phyloP scores from a whole-genome alignment of 2,797 vertebrate genomes.

The Clarias pachynema region DNA sequence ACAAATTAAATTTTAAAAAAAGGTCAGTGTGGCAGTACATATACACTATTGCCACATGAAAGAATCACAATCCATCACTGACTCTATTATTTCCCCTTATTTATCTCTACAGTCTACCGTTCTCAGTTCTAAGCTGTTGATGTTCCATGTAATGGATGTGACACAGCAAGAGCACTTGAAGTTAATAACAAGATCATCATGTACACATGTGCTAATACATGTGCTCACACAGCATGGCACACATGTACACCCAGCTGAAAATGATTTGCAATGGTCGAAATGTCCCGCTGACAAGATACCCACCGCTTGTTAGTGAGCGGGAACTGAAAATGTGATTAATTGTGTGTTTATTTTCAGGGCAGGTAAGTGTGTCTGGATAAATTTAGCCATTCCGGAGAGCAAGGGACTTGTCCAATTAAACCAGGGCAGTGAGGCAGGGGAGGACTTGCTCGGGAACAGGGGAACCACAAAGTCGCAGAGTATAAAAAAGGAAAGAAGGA shows the following conservation, averaged over 20 bases:
- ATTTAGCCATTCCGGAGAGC: constrained; percentile 40
- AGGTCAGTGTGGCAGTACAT: too few species aligned
- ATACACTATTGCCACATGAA: too few species aligned
- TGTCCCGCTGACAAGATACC: constrained; percentile 16
- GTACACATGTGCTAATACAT: not conserved
- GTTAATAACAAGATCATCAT: constrained; percentile 1
- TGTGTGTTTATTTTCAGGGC: constrained; percentile 56
- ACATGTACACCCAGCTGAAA: not conserved
- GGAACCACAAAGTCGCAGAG: constrained; percentile 9
- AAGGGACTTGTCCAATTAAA: constrained; percentile 47
- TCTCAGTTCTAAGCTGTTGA: not conserved
- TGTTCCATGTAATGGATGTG: constrained; percentile 27
- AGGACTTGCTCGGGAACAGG: constrained; percentile 32
- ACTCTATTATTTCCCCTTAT: too few species aligned
- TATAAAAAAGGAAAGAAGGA: not conserved
- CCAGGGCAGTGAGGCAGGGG: constrained; percentile 36
- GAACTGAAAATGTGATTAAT: constrained; percentile 52
- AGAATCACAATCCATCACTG: too few species aligned
- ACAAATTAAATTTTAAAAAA: too few species aligned
- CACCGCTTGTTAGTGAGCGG: constrained; percentile 32
- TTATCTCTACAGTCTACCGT: not conserved
- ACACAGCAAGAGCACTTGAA: not conserved
- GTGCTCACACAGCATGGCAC: not conserved
- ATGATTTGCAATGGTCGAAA: not conserved
- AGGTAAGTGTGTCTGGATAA: constrained; percentile 38